Percentiles rank a stretch among this genome's conserved stretches.
phyloP scores from a whole-genome alignment of 2,113 vertebrate genomes.

The Solea solea region DNA sequence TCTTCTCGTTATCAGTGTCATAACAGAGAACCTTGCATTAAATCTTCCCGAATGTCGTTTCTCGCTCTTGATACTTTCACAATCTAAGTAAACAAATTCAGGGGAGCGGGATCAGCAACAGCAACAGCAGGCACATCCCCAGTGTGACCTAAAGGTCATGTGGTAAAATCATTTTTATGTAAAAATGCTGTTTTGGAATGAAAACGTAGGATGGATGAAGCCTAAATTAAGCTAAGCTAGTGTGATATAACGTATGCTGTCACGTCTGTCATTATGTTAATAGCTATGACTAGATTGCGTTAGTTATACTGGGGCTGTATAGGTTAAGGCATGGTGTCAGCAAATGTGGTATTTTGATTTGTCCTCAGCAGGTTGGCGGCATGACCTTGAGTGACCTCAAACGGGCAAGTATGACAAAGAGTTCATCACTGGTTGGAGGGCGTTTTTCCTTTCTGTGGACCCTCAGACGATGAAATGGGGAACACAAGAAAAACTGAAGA shows the following conservation, averaged over 20 bases:
- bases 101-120: constrained; percentile 4
- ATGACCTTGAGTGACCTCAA: constrained; percentile 12
- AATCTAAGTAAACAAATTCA: not conserved
- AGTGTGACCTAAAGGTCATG: too few relatives aligned
- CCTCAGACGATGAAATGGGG: not conserved
- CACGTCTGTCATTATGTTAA: not conserved
- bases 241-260: constrained; percentile 2
- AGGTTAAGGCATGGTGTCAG: not conserved
- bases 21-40: too few relatives aligned
- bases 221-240: not conserved
- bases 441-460: constrained; percentile 11
- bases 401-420: constrained; percentile 22
- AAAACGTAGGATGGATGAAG: not conserved
- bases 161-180: too few relatives aligned
- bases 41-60: too few relatives aligned
- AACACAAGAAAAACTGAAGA: not conserved
- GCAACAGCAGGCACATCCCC: not conserved
- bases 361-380: constrained; percentile 12
- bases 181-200: too few relatives aligned
- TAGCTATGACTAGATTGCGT: not conserved
- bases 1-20: too few relatives aligned
- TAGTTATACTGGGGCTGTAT: not conserved
- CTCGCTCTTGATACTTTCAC: too few relatives aligned
- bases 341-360: constrained; percentile 16
- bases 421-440: constrained; percentile 7